Base-by-base conservation (phyloP, 2,888 invertebrate species). In the Oscheius sp. region DNA sequence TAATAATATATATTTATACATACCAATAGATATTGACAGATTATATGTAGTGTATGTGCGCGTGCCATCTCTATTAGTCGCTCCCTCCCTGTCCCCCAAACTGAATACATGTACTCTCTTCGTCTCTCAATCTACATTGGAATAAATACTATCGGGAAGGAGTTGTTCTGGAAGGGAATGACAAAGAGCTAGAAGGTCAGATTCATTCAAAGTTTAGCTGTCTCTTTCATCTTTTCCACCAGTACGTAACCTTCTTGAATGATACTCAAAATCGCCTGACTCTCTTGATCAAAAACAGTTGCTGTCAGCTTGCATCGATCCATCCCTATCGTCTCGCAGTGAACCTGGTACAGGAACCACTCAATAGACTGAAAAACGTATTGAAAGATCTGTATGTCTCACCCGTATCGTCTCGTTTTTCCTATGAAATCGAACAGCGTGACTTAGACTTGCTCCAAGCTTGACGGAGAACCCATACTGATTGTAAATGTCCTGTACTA, bases 91-190 rank as follows among this genome's bases (percentile, higher is more conserved):
- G 21, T 57, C 57, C 58, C 58, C 58, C 58, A 58, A 29, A 60
- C 37, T 33, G 35, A 60, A 60, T 60, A 60, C 60, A 60, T 60
- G 60, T 60, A 60, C 60, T 33, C 58, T 58, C 58, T 33, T 21
- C 29, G 32, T 60, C 37, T 35, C 35, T 35, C 60, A 35, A 33
- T 60, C 60, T 60, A n/a, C 35, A 60, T 4, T 60, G 37, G 37
- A 60, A 60, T 4, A 35, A 33, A 60, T 35, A 33, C 33, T 60
- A 37, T 37, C n/a, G 33, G 60, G 37, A 35, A 60, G 33, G 33
- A 21, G 13, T 13, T 58, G 11, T 58, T 58, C 2, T 21, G 11
- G n/a, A 58, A 42, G 42, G 7, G 0, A 42, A 42, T 42, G 42
- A 42, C 42, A 42, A 0, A 42, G 42, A 21, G 21, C 21, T 21